These are phyloP conservation scores for Alethe diademata DNA, from an alignment of 2,113 vertebrate genomes.

Conservation along the genomic window DNA sequence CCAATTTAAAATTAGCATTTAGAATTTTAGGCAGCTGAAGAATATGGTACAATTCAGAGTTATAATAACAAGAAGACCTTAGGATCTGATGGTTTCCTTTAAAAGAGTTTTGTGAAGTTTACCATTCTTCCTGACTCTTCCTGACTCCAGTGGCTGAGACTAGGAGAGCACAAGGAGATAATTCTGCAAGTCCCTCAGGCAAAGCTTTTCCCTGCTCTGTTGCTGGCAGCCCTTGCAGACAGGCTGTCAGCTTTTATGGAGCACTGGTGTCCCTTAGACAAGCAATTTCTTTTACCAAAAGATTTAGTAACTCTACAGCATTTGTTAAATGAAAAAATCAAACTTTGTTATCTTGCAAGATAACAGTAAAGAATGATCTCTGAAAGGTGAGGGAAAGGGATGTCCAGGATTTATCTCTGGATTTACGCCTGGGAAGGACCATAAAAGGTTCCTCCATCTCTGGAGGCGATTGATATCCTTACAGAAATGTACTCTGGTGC, in stretches of 20 bases:
- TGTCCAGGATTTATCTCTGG: neutral
- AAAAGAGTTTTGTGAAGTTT: neutral
- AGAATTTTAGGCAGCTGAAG: neutral
- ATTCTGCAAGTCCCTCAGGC: neutral
- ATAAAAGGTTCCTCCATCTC: neutral
- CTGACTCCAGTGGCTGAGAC: neutral
- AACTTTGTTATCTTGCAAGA: neutral
- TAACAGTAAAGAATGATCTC: neutral
- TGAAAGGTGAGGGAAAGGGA: neutral
- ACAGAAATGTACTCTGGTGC: neutral
- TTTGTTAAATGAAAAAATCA: slow-evolving; percentile 41
- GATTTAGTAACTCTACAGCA: neutral
- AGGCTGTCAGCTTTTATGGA: neutral
- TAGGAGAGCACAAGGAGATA: neutral
- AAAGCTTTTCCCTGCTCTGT: neutral
- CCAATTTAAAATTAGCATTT: neutral
- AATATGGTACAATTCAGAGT: neutral
- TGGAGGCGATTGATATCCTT: neutral
- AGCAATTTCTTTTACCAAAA: slow-evolving; percentile 21
- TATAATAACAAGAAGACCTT: neutral
- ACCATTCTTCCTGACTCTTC: neutral
- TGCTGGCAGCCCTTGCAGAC: neutral
- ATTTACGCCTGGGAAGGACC: neutral
- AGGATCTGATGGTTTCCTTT: neutral
- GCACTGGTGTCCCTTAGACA: neutral